A percentile compares a stretch with the other conserved stretches of the same genome.
phyloP scores from a whole-genome alignment of 2,797 vertebrate species.

The Apogon talboti region DNA sequence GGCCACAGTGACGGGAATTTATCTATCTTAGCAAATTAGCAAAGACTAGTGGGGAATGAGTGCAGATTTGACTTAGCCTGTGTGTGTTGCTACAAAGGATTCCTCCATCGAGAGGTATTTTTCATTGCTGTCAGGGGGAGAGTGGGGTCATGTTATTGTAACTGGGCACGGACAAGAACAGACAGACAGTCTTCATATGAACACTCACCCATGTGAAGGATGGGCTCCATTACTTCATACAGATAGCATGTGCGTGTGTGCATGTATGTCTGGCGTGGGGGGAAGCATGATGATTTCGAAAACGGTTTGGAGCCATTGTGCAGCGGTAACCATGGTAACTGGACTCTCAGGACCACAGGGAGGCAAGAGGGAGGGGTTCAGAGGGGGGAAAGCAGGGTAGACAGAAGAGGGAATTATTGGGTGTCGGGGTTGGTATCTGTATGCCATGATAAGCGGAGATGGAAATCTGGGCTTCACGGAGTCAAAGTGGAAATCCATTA shows the following conservation, averaged over 20 bases:
- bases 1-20: constrained; percentile 1
- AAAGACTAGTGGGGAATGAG: constrained; percentile 24
- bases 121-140: constrained; percentile 57
- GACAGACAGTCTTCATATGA: constrained; percentile 52
- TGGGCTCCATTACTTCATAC: constrained; percentile 62
- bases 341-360: constrained; percentile 72
- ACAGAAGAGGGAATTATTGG: constrained; percentile 39
- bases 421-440: constrained; percentile 41
- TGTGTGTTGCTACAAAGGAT: constrained; percentile 9
- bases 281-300: constrained; percentile 53
- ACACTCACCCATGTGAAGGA: constrained; percentile 64
- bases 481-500: constrained; percentile 8
- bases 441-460: constrained; percentile 60
- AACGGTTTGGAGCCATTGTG: constrained; percentile 63
- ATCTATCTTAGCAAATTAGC: constrained; percentile 41
- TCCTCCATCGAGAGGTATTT: constrained; percentile 52
- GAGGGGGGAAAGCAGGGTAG: neutral
- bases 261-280: constrained; percentile 26
- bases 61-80: constrained; percentile 11
- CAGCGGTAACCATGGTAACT: constrained; percentile 77
- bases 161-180: constrained; percentile 59
- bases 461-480: constrained; percentile 21
- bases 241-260: constrained; percentile 45
- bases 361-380: constrained; percentile 29
- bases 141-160: constrained; percentile 70